Base-by-base conservation (phyloP, 1,140 invertebrate genomes). In the Hyphantria cunea region DNA sequence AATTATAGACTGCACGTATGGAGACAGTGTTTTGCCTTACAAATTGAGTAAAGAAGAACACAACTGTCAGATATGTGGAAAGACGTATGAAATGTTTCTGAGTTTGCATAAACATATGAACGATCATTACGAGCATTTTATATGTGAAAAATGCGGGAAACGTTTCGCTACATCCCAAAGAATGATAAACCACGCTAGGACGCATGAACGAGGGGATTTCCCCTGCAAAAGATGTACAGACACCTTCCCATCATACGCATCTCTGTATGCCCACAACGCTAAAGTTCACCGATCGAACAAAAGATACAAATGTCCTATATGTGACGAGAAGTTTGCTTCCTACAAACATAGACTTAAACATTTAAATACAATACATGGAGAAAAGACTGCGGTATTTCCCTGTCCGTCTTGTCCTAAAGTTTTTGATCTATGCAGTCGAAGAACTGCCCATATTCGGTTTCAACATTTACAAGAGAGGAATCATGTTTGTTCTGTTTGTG, bases 61-160 rank as follows among this genome's bases (percentile, higher is more conserved):
- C 32, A 68, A 71, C 32, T 84, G 84, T 78, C 80, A 83, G 64
- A 68, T 92, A 42, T 86, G 84, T 61, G 70, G 82, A 0, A 72
- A 87, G 61, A 52, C 81, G 0, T 92, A 91, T 56, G 87, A 92
- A 48, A 76, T 89, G 55, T 91, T 90, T 39, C 80, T 91, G 0
- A 92, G 85, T 48, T 80, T 91, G 0, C 82, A 91, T 64, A 80
- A 83, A 34, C 89, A 91, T 0, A 79, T 92, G 75, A 90, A 90
- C 17, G 78, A 82, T 11, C 92, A 92, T 63, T 88, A 86, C 41
- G 74, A 91, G 0, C 85, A 91, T 10, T 89, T 80, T 52, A 86
- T 89, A 12, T 92, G 92, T 39, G 86, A 92, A 51, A 90, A 77
- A 8, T 92, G 92, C 64, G 89, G 90, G 0, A 88, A 90, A 59